These are phyloP conservation scores for Rhopalosiphum nymphaeae DNA, from an alignment of 2,888 invertebrate genomes.

Conservation along the genomic window DNA sequence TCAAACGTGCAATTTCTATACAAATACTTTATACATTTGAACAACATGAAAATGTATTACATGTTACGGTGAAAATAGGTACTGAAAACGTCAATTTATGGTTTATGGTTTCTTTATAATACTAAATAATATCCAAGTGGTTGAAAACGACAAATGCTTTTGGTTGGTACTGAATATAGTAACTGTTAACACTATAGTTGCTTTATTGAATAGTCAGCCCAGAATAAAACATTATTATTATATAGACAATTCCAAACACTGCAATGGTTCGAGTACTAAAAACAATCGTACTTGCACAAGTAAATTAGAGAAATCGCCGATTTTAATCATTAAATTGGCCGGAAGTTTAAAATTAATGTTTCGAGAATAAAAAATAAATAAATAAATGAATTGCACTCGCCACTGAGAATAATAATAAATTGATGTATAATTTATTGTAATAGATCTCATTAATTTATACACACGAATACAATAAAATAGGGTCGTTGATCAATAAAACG, in stretches of 20 bases:
- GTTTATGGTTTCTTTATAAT: background rate
- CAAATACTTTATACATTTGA: background rate
- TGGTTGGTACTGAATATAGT: background rate
- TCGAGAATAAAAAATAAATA: constrained; percentile 34
- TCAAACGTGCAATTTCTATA: background rate
- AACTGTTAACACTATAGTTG: background rate
- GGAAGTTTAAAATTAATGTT: constrained; percentile 51
- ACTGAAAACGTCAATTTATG: background rate
- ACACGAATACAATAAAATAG: background rate
- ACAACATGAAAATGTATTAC: background rate
- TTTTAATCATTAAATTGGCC: constrained; percentile 55
- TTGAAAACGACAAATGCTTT: background rate
- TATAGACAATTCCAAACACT: background rate
- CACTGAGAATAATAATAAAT: constrained; percentile 29
- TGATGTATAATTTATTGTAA: constrained; percentile 9
- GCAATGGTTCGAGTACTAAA: constrained; percentile 9
- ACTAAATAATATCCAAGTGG: background rate
- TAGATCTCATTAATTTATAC: background rate
- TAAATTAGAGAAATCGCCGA: constrained; percentile 46
- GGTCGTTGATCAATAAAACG: background rate
- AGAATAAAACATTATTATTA: constrained; percentile 1
- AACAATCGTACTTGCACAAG: constrained; percentile 24
- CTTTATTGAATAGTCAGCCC: background rate
- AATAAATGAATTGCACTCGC: constrained; percentile 13
- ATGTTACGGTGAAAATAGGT: background rate